These are phyloP conservation scores for Entelurus aequoreus DNA, from an alignment of 2,113 vertebrate species.

Conservation along the genomic window DNA sequence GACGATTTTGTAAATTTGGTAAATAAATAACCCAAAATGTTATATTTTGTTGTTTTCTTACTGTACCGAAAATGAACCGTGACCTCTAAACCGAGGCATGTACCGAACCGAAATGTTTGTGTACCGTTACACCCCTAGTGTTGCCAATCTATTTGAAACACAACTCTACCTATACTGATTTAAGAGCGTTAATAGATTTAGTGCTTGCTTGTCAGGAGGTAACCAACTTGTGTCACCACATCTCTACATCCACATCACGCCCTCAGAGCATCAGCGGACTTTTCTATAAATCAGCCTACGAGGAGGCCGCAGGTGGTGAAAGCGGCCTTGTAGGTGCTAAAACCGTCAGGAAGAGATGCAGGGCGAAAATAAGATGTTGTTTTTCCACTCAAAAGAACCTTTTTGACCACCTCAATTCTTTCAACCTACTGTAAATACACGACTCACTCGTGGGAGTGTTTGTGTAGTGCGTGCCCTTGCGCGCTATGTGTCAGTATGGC, in stretches of 20 bases:
- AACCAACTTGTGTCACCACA: no score
- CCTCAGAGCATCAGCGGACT: no score
- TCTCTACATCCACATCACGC: no score
- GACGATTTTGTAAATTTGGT: no score
- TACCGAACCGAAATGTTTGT: no score
- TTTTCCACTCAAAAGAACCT: not conserved
- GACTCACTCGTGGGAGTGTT: not conserved
- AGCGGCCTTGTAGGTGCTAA: not conserved
- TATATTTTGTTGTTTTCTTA: no score
- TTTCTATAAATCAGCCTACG: not conserved
- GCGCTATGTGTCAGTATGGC: not conserved
- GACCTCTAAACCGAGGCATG: no score
- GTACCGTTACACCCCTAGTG: no score
- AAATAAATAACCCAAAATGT: no score
- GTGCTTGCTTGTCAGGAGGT: not conserved
- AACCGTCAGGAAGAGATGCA: not conserved
- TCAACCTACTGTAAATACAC: not conserved
- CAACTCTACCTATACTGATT: no score
- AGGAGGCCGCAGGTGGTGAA: slow-evolving; percentile 7
- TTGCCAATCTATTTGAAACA: no score
- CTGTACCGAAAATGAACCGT: no score
- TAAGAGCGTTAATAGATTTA: not conserved
- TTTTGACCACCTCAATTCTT: not conserved
- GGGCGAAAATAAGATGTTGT: not conserved
- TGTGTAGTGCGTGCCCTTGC: not conserved